Base-by-base conservation (phyloP, 1,140 invertebrate species). In the Chironomus striatipennis region DNA sequence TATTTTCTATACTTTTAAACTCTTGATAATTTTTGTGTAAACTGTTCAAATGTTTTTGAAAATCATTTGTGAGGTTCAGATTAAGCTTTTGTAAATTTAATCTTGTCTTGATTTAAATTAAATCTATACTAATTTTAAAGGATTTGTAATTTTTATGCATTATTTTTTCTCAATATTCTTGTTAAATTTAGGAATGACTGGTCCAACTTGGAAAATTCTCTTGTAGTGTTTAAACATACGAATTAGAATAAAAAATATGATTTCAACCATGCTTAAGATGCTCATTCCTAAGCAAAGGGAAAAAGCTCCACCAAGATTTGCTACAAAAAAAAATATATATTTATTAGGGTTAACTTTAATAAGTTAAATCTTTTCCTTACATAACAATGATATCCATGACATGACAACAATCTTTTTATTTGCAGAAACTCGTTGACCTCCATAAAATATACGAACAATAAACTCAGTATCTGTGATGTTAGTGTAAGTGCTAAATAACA, bases 271-370 rank as follows among this genome's bases (percentile, higher is more conserved):
- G 9, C 81, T 81, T 2, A 82, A 78, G 77, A 82, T 78, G 76
- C 81, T 82, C 0, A 82, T 73, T 4, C 81, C 81, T 47, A 82
- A 73, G 17, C 81, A 82, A 7, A 82, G 76, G 75, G 80, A 81
- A 70, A 82, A 82, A 73, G 82, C 81, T 12, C 81, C 81, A 34
- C 81, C 81, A 43, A 82, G 76, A 73, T 82, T 70, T 0, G 65
- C 65, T 70, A 12, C n/a, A 70, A 70, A 70, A 57, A 15, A 57
- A n/a, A 9, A 47, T 47, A 9, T 12, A 47, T 47, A 43, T 43
- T 43, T 43, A 7, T 43, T 47, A 47, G 15, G 8, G 2, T 12
- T 4, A 47, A 47, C 15, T 47, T 3, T 10, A 5, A 12, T 47
- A 8, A 47, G 8, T 3, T 47, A 12, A n/a, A 67, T 70, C 17